Evolutionary conservation across 2,888 invertebrate genomes (phyloP).

Genomic region (Plebejus melissa): DNA sequence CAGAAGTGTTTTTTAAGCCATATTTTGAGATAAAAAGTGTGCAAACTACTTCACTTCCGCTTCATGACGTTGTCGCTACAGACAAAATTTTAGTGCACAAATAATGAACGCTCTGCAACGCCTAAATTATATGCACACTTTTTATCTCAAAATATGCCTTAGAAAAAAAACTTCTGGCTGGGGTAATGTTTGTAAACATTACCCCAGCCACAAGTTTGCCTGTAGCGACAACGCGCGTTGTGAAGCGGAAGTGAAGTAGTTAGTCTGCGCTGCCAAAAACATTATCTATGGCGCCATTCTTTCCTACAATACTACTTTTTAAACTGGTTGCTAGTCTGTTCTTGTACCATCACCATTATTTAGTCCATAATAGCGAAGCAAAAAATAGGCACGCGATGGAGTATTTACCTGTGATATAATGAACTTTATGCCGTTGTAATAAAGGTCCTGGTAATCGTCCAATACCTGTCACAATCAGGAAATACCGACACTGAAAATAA

Average conservation of each 20-base stretch:
- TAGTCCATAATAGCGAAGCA: slow-evolving; percentile 10
- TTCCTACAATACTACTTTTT: neutral
- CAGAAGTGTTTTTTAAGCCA: too few relatives aligned
- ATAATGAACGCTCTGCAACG: too few relatives aligned
- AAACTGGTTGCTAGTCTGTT: neutral
- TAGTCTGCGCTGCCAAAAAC: neutral
- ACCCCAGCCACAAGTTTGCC: too few relatives aligned
- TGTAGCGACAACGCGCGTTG: neutral
- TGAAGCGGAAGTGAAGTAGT: neutral
- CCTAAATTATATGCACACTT: too few relatives aligned
- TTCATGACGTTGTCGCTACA: too few relatives aligned
- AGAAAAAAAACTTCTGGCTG: too few relatives aligned
- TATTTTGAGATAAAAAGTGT: too few relatives aligned
- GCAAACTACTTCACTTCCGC: too few relatives aligned
- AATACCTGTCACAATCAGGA: slow-evolving; percentile 26
- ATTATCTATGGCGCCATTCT: neutral
- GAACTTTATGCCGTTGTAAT: neutral
- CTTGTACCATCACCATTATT: neutral
- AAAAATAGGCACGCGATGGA: slow-evolving; percentile 21
- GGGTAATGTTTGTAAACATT: too few relatives aligned
- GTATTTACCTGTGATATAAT: neutral
- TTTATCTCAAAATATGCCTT: too few relatives aligned
- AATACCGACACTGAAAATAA: slow-evolving; percentile 28
- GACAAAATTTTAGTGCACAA: too few relatives aligned
- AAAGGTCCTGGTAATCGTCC: neutral